Conservation (phyloP, 2,888 invertebrate species). For the Hirtodrosophila cameraria region DNA sequence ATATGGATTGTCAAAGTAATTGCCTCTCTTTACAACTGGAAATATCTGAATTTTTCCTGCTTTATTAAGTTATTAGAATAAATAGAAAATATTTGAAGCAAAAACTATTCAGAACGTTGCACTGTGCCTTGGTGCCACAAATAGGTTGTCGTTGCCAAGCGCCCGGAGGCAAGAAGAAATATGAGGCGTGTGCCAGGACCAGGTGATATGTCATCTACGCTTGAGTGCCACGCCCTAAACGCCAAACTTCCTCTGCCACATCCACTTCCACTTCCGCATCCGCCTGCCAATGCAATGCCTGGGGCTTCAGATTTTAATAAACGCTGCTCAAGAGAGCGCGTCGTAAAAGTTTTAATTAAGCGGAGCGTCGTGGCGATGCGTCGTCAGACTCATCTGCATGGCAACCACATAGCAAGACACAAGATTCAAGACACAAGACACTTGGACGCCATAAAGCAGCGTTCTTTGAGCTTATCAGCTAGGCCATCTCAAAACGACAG, state of each 20-base stretch:
- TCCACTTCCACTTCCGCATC: too few relatives aligned
- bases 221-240: conserved; percentile 29
- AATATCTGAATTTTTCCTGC: too few relatives aligned
- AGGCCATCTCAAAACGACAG: conserved; percentile 21
- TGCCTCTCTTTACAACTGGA: neutral
- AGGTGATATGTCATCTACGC: conserved; percentile 56
- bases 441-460: conserved; percentile 55
- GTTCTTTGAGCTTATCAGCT: conserved; percentile 58
- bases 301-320: conserved; percentile 72
- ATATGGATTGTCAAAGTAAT: too few relatives aligned
- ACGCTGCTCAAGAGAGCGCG: conserved; percentile 50
- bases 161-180: neutral
- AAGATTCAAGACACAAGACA: too few relatives aligned
- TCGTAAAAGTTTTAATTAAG: conserved; percentile 73
- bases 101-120: neutral
- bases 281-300: conserved; percentile 34
- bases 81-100: too few relatives aligned
- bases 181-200: conserved; percentile 6
- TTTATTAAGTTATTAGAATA: too few relatives aligned
- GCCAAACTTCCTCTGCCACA: conserved; percentile 1
- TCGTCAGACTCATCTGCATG: conserved; percentile 34
- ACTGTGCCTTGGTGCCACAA: conserved; percentile 23
- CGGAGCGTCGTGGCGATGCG: conserved; percentile 28
- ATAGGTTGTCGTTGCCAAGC: conserved; percentile 22
- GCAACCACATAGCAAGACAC: conserved; percentile 32